Evolutionary conservation across 2,113 vertebrate species (phyloP), one percentile per base, ranked within the genome.

Genomic region (Elephas maximus): DNA sequence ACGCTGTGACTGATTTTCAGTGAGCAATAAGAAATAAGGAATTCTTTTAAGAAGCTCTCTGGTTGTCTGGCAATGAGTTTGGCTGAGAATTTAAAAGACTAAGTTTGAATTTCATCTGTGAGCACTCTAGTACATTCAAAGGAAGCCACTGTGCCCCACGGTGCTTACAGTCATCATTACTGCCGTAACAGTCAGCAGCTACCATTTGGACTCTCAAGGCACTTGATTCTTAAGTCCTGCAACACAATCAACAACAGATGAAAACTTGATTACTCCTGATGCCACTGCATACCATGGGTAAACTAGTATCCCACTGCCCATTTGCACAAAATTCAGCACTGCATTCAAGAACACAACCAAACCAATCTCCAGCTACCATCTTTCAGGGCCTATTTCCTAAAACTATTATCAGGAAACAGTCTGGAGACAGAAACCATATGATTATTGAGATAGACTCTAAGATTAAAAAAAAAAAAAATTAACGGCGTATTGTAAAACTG

Each of bases 1-100:
- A 94, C 81, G 90, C 77, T 85, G 37, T 93, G 10, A 45, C 48
- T 81, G 4, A 93, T 33, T 95, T 76, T 87, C 12, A 88, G 51
- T 63, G 48, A 90, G 6, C 30, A 71, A 20, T 30, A 44, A 84
- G 2, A 88, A 88, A 91, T 48, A 81, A 62, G 15, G 37, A 28
- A 60, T 82, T 87, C 20, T 77, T 67, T 76, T 79, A 76, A 92
- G 73, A 90, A 69, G 3, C 28, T 45, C 37, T 65, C 24, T 80
- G 8, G 1, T 57, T 93, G n/a, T 87, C 60, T 71, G 5, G 79
- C 45, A 92, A 88, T 78, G 51, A 71, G 45, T 93, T 88, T 51
- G 37, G 57, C 28, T 93, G 24, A 71, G 11, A 71, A 28, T 44
- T 85, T 88, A 76, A 44, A 87, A 28, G 18, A 45, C 21, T 95